Evolutionary conservation across 30 jellyfish, hydroid and myxozoan genomes (phyloP).

Genomic region (Aurelia coerulea): DNA sequence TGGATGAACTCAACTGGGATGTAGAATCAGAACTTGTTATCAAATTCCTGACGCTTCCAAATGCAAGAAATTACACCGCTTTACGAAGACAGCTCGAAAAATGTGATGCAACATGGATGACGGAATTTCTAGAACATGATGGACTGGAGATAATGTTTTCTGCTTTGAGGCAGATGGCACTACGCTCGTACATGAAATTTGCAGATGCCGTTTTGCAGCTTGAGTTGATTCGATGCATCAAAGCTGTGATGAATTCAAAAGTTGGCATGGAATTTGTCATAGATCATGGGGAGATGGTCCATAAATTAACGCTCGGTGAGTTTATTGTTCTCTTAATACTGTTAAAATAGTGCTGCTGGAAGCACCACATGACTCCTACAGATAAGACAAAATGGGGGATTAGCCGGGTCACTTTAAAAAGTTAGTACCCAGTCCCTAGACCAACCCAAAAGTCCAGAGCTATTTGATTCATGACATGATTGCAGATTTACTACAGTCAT

Average conservation of each 20-base stretch:
- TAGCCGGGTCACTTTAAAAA: too few species aligned
- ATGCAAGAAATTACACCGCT: constrained; percentile 79
- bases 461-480: too few species aligned
- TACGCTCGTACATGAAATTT: constrained; percentile 56
- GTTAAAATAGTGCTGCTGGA: too few species aligned
- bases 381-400: too few species aligned
- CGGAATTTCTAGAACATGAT: constrained; percentile 72
- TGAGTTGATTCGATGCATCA: constrained; percentile 78
- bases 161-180: constrained; percentile 77
- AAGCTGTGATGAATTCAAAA: constrained; percentile 75
- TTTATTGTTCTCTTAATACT: too few species aligned
- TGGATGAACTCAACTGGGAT: constrained; percentile 56
- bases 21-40: constrained; percentile 65
- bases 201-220: constrained; percentile 87
- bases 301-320: constrained; percentile 74
- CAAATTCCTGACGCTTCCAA: constrained; percentile 77
- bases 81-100: constrained; percentile 67
- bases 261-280: constrained; percentile 87
- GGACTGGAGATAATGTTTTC: constrained; percentile 82
- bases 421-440: too few species aligned
- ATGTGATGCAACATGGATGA: constrained; percentile 77
- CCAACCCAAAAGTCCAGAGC: too few species aligned
- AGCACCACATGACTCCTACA: too few species aligned
- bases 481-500: too few species aligned
- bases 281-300: constrained; percentile 63